Conservation (phyloP, 2,888 invertebrate species). For the Leucoma salicis region DNA sequence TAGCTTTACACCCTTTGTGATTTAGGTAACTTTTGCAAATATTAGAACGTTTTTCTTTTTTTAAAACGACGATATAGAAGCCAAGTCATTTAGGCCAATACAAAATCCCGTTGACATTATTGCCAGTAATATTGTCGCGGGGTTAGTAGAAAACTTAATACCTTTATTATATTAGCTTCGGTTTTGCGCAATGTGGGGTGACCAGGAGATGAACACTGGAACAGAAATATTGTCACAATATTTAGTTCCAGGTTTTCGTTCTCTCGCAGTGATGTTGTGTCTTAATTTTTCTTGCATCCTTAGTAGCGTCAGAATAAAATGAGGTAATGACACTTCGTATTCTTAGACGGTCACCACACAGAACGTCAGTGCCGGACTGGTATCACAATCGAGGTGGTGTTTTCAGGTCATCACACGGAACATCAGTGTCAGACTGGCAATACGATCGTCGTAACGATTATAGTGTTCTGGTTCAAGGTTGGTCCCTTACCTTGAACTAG, state of each 20-base stretch:
- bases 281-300: neutral
- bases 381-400: no score
- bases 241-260: neutral
- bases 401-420: no score
- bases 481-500: no score
- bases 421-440: no score
- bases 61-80: neutral
- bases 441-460: no score
- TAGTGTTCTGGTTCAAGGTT: no score
- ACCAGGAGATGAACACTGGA: slow-evolving; percentile 11
- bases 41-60: no score
- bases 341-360: neutral
- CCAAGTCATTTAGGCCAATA: slow-evolving; percentile 17
- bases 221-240: neutral
- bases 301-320: neutral
- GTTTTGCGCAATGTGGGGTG: slow-evolving; percentile 33
- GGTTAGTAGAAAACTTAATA: slow-evolving; percentile 55
- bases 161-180: slow-evolving; percentile 45
- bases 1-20: no score
- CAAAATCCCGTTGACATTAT: slow-evolving; percentile 41
- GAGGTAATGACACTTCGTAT: neutral
- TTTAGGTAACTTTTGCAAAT: no score
- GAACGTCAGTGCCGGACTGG: no score
- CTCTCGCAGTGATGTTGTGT: neutral
- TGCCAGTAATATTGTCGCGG: slow-evolving; percentile 39